Evolutionary conservation across 2,888 invertebrate species (phyloP).

Genomic region (Ectropis crepuscularia): DNA sequence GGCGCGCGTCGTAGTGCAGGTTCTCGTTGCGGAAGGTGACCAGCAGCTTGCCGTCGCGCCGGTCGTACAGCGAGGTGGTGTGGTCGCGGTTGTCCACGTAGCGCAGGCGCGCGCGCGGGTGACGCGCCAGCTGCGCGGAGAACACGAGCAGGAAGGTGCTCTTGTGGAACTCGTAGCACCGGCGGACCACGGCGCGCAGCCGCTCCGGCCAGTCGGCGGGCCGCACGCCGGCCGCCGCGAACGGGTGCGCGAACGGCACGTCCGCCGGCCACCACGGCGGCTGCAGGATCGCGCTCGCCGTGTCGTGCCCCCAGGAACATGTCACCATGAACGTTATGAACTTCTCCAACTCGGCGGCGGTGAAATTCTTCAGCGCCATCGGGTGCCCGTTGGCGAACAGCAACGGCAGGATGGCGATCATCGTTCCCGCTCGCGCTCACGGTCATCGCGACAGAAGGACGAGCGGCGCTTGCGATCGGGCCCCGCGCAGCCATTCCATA

Average conservation of each 20-base stretch:
- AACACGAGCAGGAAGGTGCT: slow-evolving; percentile 89
- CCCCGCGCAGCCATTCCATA: slow-evolving; percentile 61
- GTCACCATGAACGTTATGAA: slow-evolving; percentile 91
- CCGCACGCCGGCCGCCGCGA: slow-evolving; percentile 78
- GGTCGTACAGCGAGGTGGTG: slow-evolving; percentile 89
- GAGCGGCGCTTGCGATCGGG: slow-evolving; percentile 74
- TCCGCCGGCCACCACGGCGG: slow-evolving; percentile 90
- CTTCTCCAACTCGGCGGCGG: slow-evolving; percentile 86
- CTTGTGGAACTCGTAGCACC: slow-evolving; percentile 89
- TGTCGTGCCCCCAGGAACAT: slow-evolving; percentile 89
- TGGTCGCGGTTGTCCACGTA: slow-evolving; percentile 90
- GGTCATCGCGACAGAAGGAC: slow-evolving; percentile 75
- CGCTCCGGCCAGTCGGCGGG: slow-evolving; percentile 85
- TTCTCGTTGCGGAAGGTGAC: slow-evolving; percentile 92
- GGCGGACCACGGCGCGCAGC: slow-evolving; percentile 87
- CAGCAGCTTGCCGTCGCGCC: slow-evolving; percentile 86
- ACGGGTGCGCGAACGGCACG: slow-evolving; percentile 87
- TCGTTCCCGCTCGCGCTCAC: slow-evolving; percentile 74
- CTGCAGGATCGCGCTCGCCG: slow-evolving; percentile 82
- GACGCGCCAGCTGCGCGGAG: slow-evolving; percentile 88
- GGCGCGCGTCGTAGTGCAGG: slow-evolving; percentile 79
- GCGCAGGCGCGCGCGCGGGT: slow-evolving; percentile 86
- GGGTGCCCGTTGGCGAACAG: slow-evolving; percentile 90
- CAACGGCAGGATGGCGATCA: slow-evolving; percentile 90
- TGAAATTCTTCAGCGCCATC: slow-evolving; percentile 86